Base-by-base conservation (phyloP, 30 jellyfish, hydroid and myxozoan genomes). In the Mastigias papua region DNA sequence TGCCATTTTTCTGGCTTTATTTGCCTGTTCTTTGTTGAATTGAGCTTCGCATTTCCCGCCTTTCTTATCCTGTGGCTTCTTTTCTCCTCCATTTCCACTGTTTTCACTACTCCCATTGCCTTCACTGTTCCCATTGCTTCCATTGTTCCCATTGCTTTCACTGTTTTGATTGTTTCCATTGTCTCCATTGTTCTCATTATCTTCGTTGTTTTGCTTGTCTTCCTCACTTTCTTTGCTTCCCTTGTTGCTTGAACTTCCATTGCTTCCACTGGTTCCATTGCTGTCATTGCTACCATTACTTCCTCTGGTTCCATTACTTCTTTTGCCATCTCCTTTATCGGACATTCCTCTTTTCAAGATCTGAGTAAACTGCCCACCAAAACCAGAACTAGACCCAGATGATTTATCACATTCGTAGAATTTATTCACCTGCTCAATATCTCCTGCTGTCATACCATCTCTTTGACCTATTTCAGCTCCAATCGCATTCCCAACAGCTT, bases 401-500 rank as follows among this genome's bases (percentile, higher is more conserved):
- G 1, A 6, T 68, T 72, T 72, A 15, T 51, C 76, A 48, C 91
- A 81, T 26, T 54, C 84, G 62, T 81, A 81, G 76, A 25, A 34
- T 23, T 30, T 81, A 28, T 67, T 81, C 48, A 81, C 49, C 30
- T 81, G 91, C 61, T 81, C 84, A 29, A 81, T 81, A 49, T 81
- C 91, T 0, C 77, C 76, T 46, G 80, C 84, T 11, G 91, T 64
- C 76, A 81, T 42, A 7, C 91, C 91, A 46, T 67, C 83, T 48
- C 90, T 51, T 33, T 80, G 90, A 15, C 90, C 90, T 1, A 80
- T 80, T 31, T 62, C 90, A 10, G 90, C 91, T 33, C 84, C 84
- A 0, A 61, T 37, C 19, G 91, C 76, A 48, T 67, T 67, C 25
- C 84, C 91, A 23, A 46, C 73, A 2, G 84, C 84, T 46, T 81